Evolutionary conservation across 2,113 vertebrate species (phyloP), one percentile per base, ranked within the genome.

Genomic region (Perca fluviatilis): DNA sequence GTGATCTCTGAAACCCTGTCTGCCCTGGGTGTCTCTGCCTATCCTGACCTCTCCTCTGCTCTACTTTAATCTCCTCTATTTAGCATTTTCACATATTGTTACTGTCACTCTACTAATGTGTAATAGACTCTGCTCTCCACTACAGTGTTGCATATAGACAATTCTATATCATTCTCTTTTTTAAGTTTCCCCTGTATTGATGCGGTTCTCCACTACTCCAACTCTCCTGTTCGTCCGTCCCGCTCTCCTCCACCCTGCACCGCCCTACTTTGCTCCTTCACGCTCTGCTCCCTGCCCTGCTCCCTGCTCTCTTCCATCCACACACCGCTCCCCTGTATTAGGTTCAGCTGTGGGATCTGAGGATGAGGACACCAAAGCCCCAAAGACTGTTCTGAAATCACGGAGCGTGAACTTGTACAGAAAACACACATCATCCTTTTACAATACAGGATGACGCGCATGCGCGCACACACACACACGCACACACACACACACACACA

Each of bases 1-100:
- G 77, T 85, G 90, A 95, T 91, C 93, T 88, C 83, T 91, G 88
- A 93, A 93, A 80, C 91, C 83, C 47, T 36, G 56, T 86, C 83
- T 90, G 88, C 92, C n/a, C n/a, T 91, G 85, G 72, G 60, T 83
- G 88, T 83, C 80, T 89, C 79, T 87, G 87, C 58, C 76, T 83
- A 88, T 70, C 58, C 47, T 56, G 46, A 79, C 62, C 76, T 36
- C 19, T 12, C 43, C 36, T 62, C 6, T 64, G 46, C 27, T 71
- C 58, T 53, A 51, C n/a, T 8, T 25, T 2, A 11, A 43, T 78
- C 57, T 40, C 30, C 12, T 57, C 6, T 63, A 12, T 14, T 65
- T n/a, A n/a, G 11, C 3, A 74, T 75, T 71, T 72, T 62, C 57
- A 27, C 23, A 50, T 49, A 12, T 61, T 14, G 3, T 25, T 25